A percentile compares a stretch with the other conserved stretches of the same genome.
These are phyloP conservation scores for Copidosoma floridanum DNA, from an alignment of 1,140 invertebrate species.

Conservation along the genomic window DNA sequence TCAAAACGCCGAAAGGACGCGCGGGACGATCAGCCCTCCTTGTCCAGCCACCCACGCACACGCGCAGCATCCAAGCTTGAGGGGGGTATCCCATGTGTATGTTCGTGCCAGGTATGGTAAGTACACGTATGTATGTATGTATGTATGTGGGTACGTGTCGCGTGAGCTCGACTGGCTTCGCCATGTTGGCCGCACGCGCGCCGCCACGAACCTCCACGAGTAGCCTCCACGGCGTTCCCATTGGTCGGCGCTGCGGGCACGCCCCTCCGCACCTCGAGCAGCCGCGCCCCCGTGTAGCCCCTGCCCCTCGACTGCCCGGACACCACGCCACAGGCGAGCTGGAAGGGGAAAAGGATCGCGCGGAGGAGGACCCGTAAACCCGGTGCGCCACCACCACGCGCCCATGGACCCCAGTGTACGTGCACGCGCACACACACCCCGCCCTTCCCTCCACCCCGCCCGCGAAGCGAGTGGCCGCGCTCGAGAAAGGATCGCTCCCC, in stretches of 20 bases:
- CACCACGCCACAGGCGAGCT: too few species aligned
- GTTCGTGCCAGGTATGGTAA: too few species aligned
- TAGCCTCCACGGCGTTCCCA: background rate
- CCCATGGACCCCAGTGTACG: too few species aligned
- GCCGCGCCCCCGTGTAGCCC: background rate
- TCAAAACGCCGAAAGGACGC: conserved; percentile 31
- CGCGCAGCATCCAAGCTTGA: background rate
- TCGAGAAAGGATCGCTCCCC: background rate
- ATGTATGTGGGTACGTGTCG: too few species aligned
- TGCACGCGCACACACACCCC: too few species aligned
- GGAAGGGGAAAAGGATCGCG: too few species aligned
- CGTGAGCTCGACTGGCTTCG: background rate
- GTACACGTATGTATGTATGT: too few species aligned
- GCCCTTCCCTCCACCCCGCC: background rate
- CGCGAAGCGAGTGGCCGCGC: background rate
- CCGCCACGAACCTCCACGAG: too few species aligned
- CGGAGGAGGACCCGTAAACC: too few species aligned
- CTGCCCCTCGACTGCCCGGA: too few species aligned
- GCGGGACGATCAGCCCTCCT: conserved; percentile 30
- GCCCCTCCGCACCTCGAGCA: background rate
- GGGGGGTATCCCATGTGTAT: background rate
- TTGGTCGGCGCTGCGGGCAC: background rate
- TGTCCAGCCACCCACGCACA: conserved; percentile 15
- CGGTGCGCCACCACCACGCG: too few species aligned
- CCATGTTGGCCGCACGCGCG: background rate